Evolutionary conservation across 2,888 invertebrate genomes (phyloP).

Genomic region (Lasius fuliginosus): DNA sequence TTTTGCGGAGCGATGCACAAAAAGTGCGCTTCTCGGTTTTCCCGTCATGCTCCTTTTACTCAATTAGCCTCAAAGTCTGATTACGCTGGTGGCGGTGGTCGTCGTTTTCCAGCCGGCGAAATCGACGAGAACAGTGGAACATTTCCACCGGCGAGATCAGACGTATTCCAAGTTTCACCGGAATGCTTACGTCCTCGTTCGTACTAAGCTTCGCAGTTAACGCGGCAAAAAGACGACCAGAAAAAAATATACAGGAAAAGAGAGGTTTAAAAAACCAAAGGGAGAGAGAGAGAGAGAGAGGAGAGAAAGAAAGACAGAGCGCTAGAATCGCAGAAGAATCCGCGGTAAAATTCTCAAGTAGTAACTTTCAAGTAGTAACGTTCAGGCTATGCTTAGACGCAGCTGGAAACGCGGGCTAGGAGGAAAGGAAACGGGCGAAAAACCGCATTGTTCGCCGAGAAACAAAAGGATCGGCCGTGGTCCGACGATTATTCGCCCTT

Average conservation of each 20-base stretch:
- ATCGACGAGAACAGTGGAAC: slow-evolving; percentile 39
- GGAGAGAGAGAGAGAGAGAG: neutral
- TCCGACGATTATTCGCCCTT: slow-evolving; percentile 82
- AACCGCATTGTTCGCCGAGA: slow-evolving; percentile 79
- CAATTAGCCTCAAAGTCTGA: slow-evolving; percentile 39
- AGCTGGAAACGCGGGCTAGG: slow-evolving; percentile 54
- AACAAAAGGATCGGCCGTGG: slow-evolving; percentile 80
- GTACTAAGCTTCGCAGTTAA: slow-evolving; percentile 54
- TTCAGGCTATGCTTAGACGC: slow-evolving; percentile 68
- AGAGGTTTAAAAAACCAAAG: neutral
- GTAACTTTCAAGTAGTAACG: slow-evolving; percentile 68
- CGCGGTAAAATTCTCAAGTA: slow-evolving; percentile 66
- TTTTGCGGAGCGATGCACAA: neutral
- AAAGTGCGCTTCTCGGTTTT: slow-evolving; percentile 21
- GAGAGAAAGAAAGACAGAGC: neutral
- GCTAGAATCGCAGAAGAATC: slow-evolving; percentile 38
- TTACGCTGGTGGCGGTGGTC: slow-evolving; percentile 6
- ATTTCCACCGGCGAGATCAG: slow-evolving; percentile 38
- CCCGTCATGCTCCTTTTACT: slow-evolving; percentile 10
- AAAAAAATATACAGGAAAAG: slow-evolving; percentile 7
- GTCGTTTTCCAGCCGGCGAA: slow-evolving; percentile 28
- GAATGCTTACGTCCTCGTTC: slow-evolving; percentile 34
- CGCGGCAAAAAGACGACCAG: slow-evolving; percentile 16
- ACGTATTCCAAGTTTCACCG: slow-evolving; percentile 42
- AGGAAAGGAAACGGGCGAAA: slow-evolving; percentile 41